Base-by-base conservation (phyloP, 2,113 vertebrate species). In the Papio anubis region DNA sequence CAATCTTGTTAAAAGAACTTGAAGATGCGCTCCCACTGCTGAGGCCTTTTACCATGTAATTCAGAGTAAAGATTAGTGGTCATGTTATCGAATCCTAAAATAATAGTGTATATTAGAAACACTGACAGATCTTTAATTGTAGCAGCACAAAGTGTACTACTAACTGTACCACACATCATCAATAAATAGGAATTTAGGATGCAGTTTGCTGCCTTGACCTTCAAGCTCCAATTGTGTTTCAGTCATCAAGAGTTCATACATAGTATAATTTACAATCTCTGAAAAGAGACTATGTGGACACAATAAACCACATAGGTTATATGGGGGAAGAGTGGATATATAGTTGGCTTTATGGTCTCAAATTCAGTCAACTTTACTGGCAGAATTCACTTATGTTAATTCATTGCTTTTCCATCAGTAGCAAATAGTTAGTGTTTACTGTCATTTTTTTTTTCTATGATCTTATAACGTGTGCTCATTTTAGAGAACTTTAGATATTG, bases 161-260 rank as follows among this genome's bases (percentile, higher is more conserved):
- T 98, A 98, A 99, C 99, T 99, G 98, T 98, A 98, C 98, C 98
- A 88, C 97, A 98, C 98, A 99, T 99, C 98, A 99, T 98, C 98
- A 98, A 98, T 99, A 99, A 99, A 99, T 96, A 98, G 98, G 97
- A 98, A 98, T 98, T 98, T 98, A 98, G 98, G 98, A 98, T 98
- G 94, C 93, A 97, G 97, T 98, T 98, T 99, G 97, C 93, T 99
- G 96, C 97, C 97, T 98, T 99, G 98, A 99, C 99, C 99, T 99
- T 99, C 99, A 99, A 98, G 97, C 96, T 98, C 97, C 97, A 98
- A 98, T 94, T 98, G 96, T 97, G 97, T 97, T 98, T 98, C 97
- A 96, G 98, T 98, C 97, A 98, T 98, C 98, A 98, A 98, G 97
- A 98, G 97, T 98, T 95, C 97, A 98, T 98, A 98, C 98, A 98